Base-by-base conservation (phyloP, 2,113 vertebrate genomes). In the Nerophis lumbriciformis region DNA sequence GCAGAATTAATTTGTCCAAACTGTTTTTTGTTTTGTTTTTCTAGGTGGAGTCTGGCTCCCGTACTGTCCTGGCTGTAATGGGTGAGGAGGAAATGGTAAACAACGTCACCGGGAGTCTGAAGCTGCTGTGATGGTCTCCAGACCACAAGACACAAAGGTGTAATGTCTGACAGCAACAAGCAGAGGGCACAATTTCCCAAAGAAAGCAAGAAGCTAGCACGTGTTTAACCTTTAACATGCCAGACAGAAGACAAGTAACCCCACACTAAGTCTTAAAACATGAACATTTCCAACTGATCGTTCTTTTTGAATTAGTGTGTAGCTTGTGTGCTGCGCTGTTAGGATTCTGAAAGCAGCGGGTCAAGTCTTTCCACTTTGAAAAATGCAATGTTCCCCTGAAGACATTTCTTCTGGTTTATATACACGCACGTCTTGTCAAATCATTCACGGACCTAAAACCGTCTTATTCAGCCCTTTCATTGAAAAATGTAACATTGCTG, bases 31-130 rank as follows among this genome's bases (percentile, higher is more conserved):
- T 37, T 53, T 7, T 64, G 9, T 63, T 45, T 71, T 35, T 57
- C 38, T 75, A 93, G 92, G 89, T 93, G 79, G 89, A 90, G 54
- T 66, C 90, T 39, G 92, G 92, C 8, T 92, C 92, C 45, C 86
- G 86, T 65, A 93, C 92, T 0, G 88, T 93, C 28, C 71, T 93
- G 69, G 90, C 91, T 75, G 87, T 93, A 53, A 87, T 93, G 64
- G 92, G 92, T 5, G 91, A 93, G 64, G 91, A 93, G 55, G 90
- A 91, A 61, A 87, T 89, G 73, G 91, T 93, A 56, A 93, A 93
- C 77, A 90, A 90, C 42, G 91, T 93, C 62, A 92, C 91, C 8
- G 92, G 92, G 56, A 91, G 89, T 74, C 85, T 93, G 61, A 92
- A 92, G 80, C 83, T 92, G 73, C 89, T 93, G 61, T 91, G 73